phyloP scores from a whole-genome alignment of 2,113 vertebrate genomes.

The Callithrix jacchus region DNA sequence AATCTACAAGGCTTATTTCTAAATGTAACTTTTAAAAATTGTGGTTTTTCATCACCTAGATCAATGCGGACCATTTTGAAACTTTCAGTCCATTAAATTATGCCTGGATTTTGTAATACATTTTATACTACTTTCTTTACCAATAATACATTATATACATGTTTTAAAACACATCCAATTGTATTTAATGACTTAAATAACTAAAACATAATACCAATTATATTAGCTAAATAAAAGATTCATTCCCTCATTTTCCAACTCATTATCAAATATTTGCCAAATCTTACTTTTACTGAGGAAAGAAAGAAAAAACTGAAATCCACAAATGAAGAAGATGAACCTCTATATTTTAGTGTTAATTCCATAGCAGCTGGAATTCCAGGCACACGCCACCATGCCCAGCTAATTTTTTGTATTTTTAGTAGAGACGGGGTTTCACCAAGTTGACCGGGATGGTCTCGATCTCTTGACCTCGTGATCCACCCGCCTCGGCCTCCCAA shows the following conservation, averaged over 20 bases:
- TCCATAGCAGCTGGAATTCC: too few relatives aligned
- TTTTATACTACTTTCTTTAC: constrained; percentile 30
- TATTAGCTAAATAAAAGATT: constrained; percentile 11
- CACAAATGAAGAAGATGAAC: constrained; percentile 3
- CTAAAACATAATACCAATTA: not conserved
- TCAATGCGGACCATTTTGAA: not conserved
- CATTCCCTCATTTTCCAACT: not conserved
- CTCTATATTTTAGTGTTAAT: constrained; percentile 15
- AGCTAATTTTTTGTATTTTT: too few relatives aligned
- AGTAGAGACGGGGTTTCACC: too few relatives aligned
- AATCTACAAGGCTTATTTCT: constrained; percentile 41
- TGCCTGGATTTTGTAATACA: not conserved
- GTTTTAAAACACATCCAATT: constrained; percentile 41
- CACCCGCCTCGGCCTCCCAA: too few relatives aligned
- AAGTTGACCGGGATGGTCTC: too few relatives aligned
- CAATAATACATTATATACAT: constrained; percentile 9
- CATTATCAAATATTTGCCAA: constrained; percentile 14
- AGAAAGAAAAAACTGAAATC: constrained; percentile 26
- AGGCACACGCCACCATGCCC: too few relatives aligned
- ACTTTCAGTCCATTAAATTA: constrained; percentile 21
- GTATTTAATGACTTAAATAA: constrained; percentile 39
- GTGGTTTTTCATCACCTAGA: not conserved
- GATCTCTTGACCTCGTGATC: too few relatives aligned
- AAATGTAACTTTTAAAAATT: constrained; percentile 31
- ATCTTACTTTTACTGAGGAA: constrained; percentile 29